These are phyloP conservation scores for Synergus japonicus DNA, from an alignment of 2,888 invertebrate genomes.

Conservation along the genomic window DNA sequence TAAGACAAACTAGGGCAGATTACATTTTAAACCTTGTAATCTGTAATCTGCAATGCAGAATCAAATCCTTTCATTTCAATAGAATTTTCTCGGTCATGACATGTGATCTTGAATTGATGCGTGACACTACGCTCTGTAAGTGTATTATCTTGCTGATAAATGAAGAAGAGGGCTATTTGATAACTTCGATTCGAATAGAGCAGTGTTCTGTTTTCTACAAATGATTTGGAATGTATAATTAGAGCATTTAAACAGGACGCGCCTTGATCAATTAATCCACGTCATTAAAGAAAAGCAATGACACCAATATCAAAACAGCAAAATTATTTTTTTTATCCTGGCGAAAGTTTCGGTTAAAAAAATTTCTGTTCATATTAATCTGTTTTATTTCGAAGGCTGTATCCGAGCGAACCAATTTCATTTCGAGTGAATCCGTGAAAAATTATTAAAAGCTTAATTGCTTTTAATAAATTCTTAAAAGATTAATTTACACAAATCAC, in stretches of 20 bases:
- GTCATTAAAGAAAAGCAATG: slow-evolving; percentile 19
- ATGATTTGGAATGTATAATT: slow-evolving; percentile 70
- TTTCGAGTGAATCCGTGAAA: background rate
- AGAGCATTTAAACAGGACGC: slow-evolving; percentile 63
- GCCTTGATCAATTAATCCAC: slow-evolving; percentile 43
- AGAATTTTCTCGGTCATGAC: slow-evolving; percentile 7
- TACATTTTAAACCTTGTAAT: background rate
- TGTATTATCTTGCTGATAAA: slow-evolving; percentile 28
- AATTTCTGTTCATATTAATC: too few relatives aligned
- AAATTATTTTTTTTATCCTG: background rate
- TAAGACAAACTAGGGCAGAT: background rate
- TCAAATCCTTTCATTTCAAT: slow-evolving; percentile 18
- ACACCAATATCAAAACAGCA: slow-evolving; percentile 3
- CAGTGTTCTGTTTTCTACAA: slow-evolving; percentile 65
- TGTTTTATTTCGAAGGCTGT: too few relatives aligned
- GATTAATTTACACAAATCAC: background rate
- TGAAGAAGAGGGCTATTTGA: slow-evolving; percentile 35
- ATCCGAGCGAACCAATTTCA: too few relatives aligned
- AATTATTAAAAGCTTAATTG: background rate
- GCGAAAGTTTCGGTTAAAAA: background rate
- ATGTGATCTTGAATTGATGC: slow-evolving; percentile 38
- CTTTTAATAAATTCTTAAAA: too few relatives aligned
- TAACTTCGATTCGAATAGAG: background rate
- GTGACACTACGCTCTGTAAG: slow-evolving; percentile 22
- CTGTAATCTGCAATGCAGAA: background rate